Conservation (phyloP, 2,797 vertebrate species). For the Brachymystax lenok region DNA sequence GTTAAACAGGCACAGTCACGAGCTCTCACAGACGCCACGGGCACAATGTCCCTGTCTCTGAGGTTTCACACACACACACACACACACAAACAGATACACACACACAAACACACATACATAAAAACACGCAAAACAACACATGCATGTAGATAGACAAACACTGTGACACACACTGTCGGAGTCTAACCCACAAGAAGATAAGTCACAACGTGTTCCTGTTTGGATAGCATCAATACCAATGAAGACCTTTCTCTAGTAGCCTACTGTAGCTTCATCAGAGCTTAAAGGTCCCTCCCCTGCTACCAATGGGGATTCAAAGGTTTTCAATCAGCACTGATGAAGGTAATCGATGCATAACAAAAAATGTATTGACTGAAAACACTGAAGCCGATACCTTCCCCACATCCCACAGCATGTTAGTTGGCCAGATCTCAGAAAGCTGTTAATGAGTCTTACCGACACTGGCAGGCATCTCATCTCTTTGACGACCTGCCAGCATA, state of each 20-base stretch:
- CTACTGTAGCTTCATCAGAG: neutral
- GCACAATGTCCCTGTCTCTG: slow-evolving; percentile 66
- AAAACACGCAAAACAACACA: neutral
- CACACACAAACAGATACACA: slow-evolving; percentile 48
- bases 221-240: no score
- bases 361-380: neutral
- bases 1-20: slow-evolving; percentile 79
- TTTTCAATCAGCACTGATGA: neutral
- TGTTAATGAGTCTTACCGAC: neutral
- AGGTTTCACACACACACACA: slow-evolving; percentile 57
- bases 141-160: slow-evolving; percentile 4
- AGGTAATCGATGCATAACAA: neutral
- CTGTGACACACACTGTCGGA: slow-evolving; percentile 13
- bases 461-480: neutral
- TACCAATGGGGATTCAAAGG: neutral
- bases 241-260: no score
- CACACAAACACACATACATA: slow-evolving; percentile 30
- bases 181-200: slow-evolving; percentile 28
- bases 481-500: neutral
- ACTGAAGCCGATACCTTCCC: neutral
- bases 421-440: neutral
- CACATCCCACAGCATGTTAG: neutral
- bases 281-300: neutral
- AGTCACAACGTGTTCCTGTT: no score
- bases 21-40: slow-evolving; percentile 73